These are phyloP conservation scores for Apocrypta bakeri DNA, from an alignment of 1,140 invertebrate species.

Conservation along the genomic window DNA sequence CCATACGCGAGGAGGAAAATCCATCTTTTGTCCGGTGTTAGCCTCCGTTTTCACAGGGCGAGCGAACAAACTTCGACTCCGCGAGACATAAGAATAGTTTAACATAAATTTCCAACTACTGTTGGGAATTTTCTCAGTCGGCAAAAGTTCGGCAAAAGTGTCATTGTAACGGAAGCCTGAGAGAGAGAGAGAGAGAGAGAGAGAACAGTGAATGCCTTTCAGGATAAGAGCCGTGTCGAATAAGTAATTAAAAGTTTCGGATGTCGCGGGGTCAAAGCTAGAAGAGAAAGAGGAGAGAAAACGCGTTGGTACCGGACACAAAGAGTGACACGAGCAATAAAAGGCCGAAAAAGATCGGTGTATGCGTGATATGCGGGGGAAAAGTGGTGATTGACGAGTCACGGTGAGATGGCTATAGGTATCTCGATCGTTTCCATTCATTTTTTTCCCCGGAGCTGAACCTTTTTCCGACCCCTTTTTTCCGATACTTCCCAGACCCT, in stretches of 20 bases:
- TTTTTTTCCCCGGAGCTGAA: not conserved
- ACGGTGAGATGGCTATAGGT: conserved; percentile 12
- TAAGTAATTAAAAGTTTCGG: conserved; percentile 42
- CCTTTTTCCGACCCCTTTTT: not conserved
- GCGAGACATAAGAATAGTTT: not conserved
- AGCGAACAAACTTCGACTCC: not conserved
- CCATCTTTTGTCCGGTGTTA: not conserved
- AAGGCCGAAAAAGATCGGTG: not conserved
- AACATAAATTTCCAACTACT: not conserved
- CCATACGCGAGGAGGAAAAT: not conserved
- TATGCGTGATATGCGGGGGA: not conserved
- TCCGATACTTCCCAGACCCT: not conserved
- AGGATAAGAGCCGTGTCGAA: conserved; percentile 26
- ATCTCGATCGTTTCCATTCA: conserved; percentile 38
- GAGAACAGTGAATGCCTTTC: not conserved
- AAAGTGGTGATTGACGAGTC: conserved; percentile 38
- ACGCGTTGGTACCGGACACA: not conserved
- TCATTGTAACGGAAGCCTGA: not conserved
- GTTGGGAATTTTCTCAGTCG: not conserved
- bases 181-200: not conserved
- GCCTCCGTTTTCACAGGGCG: not conserved
- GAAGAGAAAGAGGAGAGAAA: not conserved
- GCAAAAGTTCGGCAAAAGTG: not conserved
- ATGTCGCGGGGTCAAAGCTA: conserved; percentile 5
- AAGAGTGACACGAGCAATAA: conserved; percentile 20